phyloP scores from a whole-genome alignment of 23 tunicate genomes.

The Ascidia mentula region DNA sequence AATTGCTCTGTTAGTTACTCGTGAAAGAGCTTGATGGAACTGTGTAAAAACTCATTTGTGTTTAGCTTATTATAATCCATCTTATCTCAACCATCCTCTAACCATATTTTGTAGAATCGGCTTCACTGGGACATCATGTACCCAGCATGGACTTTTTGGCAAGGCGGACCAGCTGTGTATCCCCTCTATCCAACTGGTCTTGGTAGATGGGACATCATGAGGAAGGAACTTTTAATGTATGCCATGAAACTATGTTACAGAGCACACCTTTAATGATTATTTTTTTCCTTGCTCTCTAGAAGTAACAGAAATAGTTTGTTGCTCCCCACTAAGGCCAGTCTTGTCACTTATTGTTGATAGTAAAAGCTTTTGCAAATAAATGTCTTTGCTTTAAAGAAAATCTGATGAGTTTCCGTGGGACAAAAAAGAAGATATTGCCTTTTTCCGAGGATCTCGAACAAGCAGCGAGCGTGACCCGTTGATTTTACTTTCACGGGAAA shows the following conservation, averaged over 20 bases:
- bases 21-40: not conserved
- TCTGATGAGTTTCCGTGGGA: conserved; percentile 75
- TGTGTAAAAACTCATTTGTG: not conserved
- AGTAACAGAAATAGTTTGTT: no score
- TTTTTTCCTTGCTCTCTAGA: no score
- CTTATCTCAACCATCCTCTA: no score
- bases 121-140: conserved; percentile 81
- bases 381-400: conserved; percentile 31
- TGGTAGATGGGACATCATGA: conserved; percentile 88
- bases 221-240: conserved; percentile 48
- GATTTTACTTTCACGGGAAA: conserved; percentile 60
- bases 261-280: no score
- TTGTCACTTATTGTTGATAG: no score
- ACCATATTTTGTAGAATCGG: not conserved
- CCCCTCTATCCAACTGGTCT: conserved; percentile 82
- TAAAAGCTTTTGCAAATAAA: not conserved
- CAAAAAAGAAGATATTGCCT: conserved; percentile 55
- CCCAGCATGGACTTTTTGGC: conserved; percentile 99
- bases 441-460: conserved; percentile 90
- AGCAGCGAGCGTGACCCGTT: conserved; percentile 73
- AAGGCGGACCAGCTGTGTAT: conserved; percentile 95
- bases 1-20: not conserved
- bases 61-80: no score
- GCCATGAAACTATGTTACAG: no score
- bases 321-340: no score